Base-by-base conservation (phyloP, 1,140 invertebrate species). In the Heterodera carotae region DNA sequence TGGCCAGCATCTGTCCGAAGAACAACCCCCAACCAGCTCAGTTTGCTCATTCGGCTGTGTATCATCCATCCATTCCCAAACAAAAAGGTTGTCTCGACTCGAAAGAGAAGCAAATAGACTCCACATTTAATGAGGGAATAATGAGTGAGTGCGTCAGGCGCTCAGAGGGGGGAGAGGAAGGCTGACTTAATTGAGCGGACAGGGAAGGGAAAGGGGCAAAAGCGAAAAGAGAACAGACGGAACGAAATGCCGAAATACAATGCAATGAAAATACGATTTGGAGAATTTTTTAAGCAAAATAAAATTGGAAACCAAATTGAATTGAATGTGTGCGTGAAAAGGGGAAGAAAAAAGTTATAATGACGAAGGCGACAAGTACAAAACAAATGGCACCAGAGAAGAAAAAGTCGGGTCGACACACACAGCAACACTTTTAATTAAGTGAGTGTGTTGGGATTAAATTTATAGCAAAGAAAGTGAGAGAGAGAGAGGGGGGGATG, bases 361-460 rank as follows among this genome's bases (percentile, higher is more conserved):
- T 12, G 62, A 6, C 29, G 29, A 66, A 29, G 62, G n/a, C n/a
- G n/a, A n/a, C n/a, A n/a, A n/a, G n/a, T n/a, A n/a, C n/a, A n/a
- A 31, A 18, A 34, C 62, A 29, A 66, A 66, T 66, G 29, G 10
- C 27, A 34, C 62, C 62, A n/a, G n/a, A n/a, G 62, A 29, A 10
- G 62, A 66, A 66, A 66, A 66, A 66, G 62, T 66, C 27, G 62
- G 29, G 22, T 8, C 10, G 60, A 22, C n/a, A 66, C n/a, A 27
- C 8, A 22, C 27, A 29, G 25, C 62, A 66, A 15, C 62, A 71
- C 43, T 39, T 71, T 71, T 71, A 71, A 53, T 53, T 56, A 71
- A 71, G 62, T 34, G 29, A 66, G 62, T 34, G 62, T 7, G 22
- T 12, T 2, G 62, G 62, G 62, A 66, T 66, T 25, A 66, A 27